Evolutionary conservation across 2,888 invertebrate genomes (phyloP).

Genomic region (Galeruca laticollis): DNA sequence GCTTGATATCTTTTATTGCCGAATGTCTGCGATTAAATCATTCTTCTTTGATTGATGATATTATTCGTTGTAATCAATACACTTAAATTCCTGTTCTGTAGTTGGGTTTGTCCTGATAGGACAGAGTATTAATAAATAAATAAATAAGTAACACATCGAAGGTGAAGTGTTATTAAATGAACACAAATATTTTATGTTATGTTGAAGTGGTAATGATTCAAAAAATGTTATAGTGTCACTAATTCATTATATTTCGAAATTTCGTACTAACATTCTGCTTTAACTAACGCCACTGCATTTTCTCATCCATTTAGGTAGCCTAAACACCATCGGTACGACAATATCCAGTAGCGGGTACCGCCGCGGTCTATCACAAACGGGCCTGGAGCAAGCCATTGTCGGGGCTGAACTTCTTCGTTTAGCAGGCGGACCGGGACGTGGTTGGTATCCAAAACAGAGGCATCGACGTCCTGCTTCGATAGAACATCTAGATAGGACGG

Average conservation of each 20-base stretch:
- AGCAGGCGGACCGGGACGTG: conserved; percentile 84
- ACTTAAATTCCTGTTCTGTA: no score
- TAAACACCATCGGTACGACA: conserved; percentile 53
- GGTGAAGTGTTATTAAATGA: no score
- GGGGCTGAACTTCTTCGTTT: conserved; percentile 85
- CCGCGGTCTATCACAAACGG: conserved; percentile 57
- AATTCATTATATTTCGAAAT: conserved; percentile 55
- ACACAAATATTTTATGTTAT: no score
- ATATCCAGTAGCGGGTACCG: conserved; percentile 57
- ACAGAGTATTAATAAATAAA: no score
- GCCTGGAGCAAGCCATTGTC: conserved; percentile 70
- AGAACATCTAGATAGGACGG: conserved; percentile 85
- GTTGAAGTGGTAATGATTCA: no score
- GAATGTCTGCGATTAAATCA: no score
- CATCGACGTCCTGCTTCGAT: conserved; percentile 82
- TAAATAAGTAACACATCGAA: no score
- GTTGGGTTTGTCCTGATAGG: no score
- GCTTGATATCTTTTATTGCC: no score
- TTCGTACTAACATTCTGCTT: conserved; percentile 11
- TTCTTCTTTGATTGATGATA: no score
- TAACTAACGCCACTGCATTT: conserved; percentile 2
- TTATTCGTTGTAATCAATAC: no score
- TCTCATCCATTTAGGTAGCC: conserved; percentile 42
- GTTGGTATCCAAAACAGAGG: conserved; percentile 85
- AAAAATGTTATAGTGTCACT: conserved; percentile 61